Evolutionary conservation across 2,113 vertebrate genomes (phyloP), one percentile per base, ranked within the genome.

Genomic region (Hipposideros armiger): DNA sequence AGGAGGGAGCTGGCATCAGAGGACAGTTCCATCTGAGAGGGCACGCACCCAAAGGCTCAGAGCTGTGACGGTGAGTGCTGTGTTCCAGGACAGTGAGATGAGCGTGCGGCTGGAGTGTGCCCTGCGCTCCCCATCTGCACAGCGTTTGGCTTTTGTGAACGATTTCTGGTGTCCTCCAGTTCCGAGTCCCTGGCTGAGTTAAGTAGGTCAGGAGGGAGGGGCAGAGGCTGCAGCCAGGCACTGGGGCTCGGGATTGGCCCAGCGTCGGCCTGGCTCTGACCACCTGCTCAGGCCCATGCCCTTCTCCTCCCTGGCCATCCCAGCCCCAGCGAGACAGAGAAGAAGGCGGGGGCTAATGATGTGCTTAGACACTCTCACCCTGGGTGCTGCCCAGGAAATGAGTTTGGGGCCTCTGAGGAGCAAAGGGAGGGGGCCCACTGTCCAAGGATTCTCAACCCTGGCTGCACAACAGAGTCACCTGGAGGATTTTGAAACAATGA

Each of bases 201-300:
- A 96, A 97, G 52, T 93, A 94, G 97, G 95, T 96, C 97, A 90
- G 73, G 14, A 77, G 32, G 85, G 62, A 67, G 64, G 11, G 22
- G 26, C 9, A 5, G 64, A 3, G 20, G 19, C 24, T 60, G 36
- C 26, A 87, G 58, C 20, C 58, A 76, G 36, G 40, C 0, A 0
- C 73, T n/a, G 40, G 45, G 67, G 22, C 80, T 10, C 2, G 30
- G 74, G 87, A 56, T 58, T 26, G 67, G 50, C 42, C 22, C 52
- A 4, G 28, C 50, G 73, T 93, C 77, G 73, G 69, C 52, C 73
- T 52, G 24, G 70, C 30, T 91, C 70, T 83, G 62, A 60, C 54
- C 78, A 73, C 91, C 50, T 32, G 42, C 28, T 78, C 17, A 5
- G 11, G 8, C 4, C 67, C 24, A 50, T 54, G 11, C 28, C 56